Conservation (phyloP, 64 coral and sea anemone species). For the Pachyseris speciosa region DNA sequence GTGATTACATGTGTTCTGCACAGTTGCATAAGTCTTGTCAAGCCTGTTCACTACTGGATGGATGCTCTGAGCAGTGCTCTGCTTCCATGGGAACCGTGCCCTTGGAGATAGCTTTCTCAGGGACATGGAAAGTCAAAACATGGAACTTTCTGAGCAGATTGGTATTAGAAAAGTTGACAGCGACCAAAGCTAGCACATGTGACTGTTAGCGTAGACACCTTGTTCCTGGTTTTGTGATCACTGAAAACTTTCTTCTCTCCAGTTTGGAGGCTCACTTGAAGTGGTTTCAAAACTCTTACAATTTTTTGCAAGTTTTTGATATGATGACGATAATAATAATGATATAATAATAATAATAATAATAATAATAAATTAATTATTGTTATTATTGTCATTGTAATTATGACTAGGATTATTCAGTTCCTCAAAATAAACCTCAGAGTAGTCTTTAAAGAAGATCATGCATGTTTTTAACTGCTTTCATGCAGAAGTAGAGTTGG, state of each 20-base stretch:
- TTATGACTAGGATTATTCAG: too few species aligned
- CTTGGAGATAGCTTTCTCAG: constrained; percentile 35
- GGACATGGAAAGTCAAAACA: constrained; percentile 37
- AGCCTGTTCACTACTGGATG: constrained; percentile 56
- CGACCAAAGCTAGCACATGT: constrained; percentile 54
- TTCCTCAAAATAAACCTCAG: too few species aligned
- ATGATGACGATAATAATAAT: constrained; percentile 25
- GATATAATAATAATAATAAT: constrained; percentile 31
- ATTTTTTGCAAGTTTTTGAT: constrained; percentile 13
- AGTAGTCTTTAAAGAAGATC: too few species aligned
- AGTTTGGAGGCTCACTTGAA: background rate
- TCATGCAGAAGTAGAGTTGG: too few species aligned
- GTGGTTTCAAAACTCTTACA: background rate
- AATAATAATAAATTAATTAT: constrained; percentile 21
- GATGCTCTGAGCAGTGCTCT: constrained; percentile 61
- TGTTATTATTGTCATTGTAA: background rate
- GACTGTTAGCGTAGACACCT: background rate
- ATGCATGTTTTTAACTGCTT: too few species aligned
- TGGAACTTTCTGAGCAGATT: constrained; percentile 48
- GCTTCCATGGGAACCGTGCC: constrained; percentile 51
- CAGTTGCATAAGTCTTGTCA: constrained; percentile 36
- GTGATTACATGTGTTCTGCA: constrained; percentile 1
- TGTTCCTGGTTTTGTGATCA: background rate
- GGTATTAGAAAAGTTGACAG: constrained; percentile 51
- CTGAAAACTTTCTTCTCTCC: background rate